Evolutionary conservation across 1,140 invertebrate genomes (phyloP).

Genomic region (Coelopa frigida): DNA sequence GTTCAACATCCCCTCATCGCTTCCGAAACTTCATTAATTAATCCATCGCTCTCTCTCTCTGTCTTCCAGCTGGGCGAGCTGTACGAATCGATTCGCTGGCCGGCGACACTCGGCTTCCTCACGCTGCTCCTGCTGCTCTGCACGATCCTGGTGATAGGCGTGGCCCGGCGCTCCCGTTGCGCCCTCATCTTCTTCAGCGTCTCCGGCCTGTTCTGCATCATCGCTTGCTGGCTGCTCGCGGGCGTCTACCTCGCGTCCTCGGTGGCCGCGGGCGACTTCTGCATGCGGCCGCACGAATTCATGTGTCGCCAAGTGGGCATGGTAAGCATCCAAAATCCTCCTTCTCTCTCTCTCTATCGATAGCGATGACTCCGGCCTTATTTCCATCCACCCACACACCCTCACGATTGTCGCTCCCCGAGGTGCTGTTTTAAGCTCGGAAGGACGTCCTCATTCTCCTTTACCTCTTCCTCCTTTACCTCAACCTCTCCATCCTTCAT

Average conservation of each 20-base stretch:
- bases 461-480: no score
- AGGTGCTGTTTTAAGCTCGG: no score
- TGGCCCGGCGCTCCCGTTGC: conserved; percentile 72
- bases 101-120: conserved; percentile 69
- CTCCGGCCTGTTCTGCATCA: conserved; percentile 72
- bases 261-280: conserved; percentile 66
- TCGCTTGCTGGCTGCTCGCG: conserved; percentile 70
- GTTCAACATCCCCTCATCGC: no score
- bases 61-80: conserved; percentile 45
- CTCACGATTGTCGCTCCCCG: no score
- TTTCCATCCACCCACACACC: no score
- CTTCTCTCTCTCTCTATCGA: no score
- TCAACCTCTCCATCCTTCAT: no score
- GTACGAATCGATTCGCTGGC: conserved; percentile 64
- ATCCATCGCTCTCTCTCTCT: background rate
- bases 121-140: conserved; percentile 70
- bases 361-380: no score
- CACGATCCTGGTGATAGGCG: conserved; percentile 71
- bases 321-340: no score
- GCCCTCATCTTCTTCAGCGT: conserved; percentile 72
- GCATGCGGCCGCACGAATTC: conserved; percentile 58
- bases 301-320: conserved; percentile 43
- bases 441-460: no score
- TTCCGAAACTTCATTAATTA: no score
- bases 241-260: conserved; percentile 65